phyloP scores from a whole-genome alignment of 1,140 invertebrate species.

The Diploscapter pachys region DNA sequence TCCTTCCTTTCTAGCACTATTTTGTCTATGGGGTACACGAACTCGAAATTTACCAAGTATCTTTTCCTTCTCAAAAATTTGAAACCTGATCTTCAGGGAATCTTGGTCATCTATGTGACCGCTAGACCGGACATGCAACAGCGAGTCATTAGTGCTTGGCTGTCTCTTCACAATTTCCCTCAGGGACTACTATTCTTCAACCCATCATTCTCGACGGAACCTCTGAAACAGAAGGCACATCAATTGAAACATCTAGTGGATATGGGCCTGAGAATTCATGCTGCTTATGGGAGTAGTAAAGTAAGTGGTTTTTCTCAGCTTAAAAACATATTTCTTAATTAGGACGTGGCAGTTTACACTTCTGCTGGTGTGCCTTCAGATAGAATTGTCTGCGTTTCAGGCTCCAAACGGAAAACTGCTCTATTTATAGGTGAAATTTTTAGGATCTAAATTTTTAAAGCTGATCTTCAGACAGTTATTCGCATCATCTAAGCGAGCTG shows the following conservation, averaged over 20 bases:
- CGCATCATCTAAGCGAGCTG: no score
- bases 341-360: slow-evolving; percentile 31
- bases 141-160: slow-evolving; percentile 91
- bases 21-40: no score
- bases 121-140: slow-evolving; percentile 91
- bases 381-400: slow-evolving; percentile 15
- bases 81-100: slow-evolving; percentile 70
- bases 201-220: slow-evolving; percentile 58
- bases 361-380: slow-evolving; percentile 27
- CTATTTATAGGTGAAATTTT: slow-evolving; percentile 18
- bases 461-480: background rate
- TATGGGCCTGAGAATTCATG: slow-evolving; percentile 49
- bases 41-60: no score
- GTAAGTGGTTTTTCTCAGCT: slow-evolving; percentile 18
- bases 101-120: slow-evolving; percentile 94
- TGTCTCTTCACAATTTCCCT: slow-evolving; percentile 98
- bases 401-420: slow-evolving; percentile 16
- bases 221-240: slow-evolving; percentile 53
- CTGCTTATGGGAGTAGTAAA: slow-evolving; percentile 56
- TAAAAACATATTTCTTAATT: background rate
- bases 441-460: background rate
- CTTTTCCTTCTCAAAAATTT: background rate
- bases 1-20: no score
- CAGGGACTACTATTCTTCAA: slow-evolving; percentile 96
- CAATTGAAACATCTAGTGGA: slow-evolving; percentile 44